Conservation (phyloP, 2,888 invertebrate genomes). For the Drosophila sordidula region DNA sequence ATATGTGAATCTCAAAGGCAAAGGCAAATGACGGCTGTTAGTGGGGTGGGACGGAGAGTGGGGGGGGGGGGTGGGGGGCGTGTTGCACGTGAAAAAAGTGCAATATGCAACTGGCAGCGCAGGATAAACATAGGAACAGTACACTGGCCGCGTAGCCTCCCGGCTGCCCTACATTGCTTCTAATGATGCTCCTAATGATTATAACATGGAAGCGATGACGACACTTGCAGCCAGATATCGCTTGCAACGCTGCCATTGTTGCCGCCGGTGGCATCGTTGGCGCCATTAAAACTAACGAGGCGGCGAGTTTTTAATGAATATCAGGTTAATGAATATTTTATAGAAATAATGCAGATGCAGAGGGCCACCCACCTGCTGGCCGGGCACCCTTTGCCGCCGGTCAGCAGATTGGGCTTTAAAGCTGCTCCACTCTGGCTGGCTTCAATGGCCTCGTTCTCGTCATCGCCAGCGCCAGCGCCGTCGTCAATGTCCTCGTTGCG, state of each 20-base stretch:
- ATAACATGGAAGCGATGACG: slow-evolving; percentile 42
- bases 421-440: too few species aligned
- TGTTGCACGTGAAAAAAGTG: too few species aligned
- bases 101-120: neutral
- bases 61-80: too few species aligned
- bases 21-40: too few species aligned
- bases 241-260: slow-evolving; percentile 9
- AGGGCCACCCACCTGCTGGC: neutral
- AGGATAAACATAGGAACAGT: slow-evolving; percentile 5
- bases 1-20: neutral
- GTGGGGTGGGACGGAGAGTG: too few species aligned
- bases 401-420: too few species aligned
- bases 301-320: slow-evolving; percentile 67
- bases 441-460: neutral
- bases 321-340: slow-evolving; percentile 77
- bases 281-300: slow-evolving; percentile 71
- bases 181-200: slow-evolving; percentile 34
- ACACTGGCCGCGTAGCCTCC: slow-evolving; percentile 5
- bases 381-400: too few species aligned
- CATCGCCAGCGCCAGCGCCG: slow-evolving; percentile 2
- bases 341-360: slow-evolving; percentile 34
- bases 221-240: slow-evolving; percentile 8
- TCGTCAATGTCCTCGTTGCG: slow-evolving; percentile 8
- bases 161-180: slow-evolving; percentile 33
- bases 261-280: slow-evolving; percentile 33